Base-by-base conservation (phyloP, 2,888 invertebrate genomes). In the Drosophila siamana region DNA sequence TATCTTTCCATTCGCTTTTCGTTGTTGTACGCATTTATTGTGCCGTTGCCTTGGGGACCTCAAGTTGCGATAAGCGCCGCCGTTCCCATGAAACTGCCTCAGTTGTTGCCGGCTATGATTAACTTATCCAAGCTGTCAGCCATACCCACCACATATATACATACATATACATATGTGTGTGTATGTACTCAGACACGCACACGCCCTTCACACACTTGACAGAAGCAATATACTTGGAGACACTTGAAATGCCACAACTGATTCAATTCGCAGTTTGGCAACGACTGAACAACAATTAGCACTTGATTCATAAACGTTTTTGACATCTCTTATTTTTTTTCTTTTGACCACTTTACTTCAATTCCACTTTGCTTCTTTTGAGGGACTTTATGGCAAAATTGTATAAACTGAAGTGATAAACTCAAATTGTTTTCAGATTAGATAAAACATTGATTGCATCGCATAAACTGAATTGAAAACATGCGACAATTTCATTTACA, bases 51-150 rank as follows among this genome's bases (percentile, higher is more conserved):
- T 62, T 52, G 50, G 52, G 62, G 24, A 54, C 43, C 61, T 55
- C 7, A 51, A 57, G 8, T 62, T 52, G 44, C 28, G 78, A 78
- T 74, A 77, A 74, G 68, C 41, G 41, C 13, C 43, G 36, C 28
- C 44, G 24, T 38, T 47, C 30, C 24, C 51, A 38, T 40, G 40
- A 24, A 26, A 36, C 24, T 26, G 65, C 16, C 43, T 54, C 41
- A 46, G 33, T 38, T 38, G 30, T 47, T 36, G 47, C 26, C 13
- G 11, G 15, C 57, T n/a, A 67, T 64, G 68, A 77, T 72, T 63
- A 57, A 68, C 46, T 57, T 64, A 60, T 52, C 46, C 33, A 2
- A 52, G 38, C 28, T 46, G 15, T 13, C 43, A 44, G 2, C 36
- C 13, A 59, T 22, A 44, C 36, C 26, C 28, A 13, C 36, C 19